phyloP scores from a whole-genome alignment of 1,140 invertebrate genomes.

The Papilio aristodemus region DNA sequence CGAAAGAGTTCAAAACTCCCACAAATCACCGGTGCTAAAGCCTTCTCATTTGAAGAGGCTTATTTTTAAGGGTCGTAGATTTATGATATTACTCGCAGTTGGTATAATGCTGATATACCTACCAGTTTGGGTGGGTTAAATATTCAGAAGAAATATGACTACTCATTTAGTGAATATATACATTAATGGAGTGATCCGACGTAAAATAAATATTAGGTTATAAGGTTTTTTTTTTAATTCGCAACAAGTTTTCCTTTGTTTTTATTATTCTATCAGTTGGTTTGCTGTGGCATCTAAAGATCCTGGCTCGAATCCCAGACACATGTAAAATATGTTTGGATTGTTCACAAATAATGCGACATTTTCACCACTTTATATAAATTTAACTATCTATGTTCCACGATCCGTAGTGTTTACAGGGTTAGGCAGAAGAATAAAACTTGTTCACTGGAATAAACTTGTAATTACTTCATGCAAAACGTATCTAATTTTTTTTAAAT shows the following conservation, averaged over 20 bases:
- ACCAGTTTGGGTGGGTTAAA: conserved; percentile 16
- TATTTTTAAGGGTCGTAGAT: conserved; percentile 33
- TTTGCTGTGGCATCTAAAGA: no score
- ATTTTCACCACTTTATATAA: no score
- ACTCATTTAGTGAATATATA: neutral
- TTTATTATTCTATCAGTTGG: no score
- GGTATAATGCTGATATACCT: conserved; percentile 16
- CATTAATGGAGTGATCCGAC: neutral
- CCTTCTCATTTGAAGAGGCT: conserved; percentile 35
- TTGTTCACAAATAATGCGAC: no score
- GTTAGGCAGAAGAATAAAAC: no score
- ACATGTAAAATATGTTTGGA: no score
- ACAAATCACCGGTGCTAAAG: conserved; percentile 33
- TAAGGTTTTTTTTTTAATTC: neutral
- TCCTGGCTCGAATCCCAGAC: no score
- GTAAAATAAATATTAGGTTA: neutral
- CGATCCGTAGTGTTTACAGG: no score
- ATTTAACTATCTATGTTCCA: no score
- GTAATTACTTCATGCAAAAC: conserved; percentile 47
- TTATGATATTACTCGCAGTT: conserved; percentile 32
- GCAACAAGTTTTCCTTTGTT: no score
- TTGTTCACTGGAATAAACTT: neutral
- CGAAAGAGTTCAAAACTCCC: conserved; percentile 33
- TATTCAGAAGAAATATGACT: conserved; percentile 10
- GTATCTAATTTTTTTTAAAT: conserved; percentile 36